Percentiles rank a stretch among this genome's conserved stretches.
These are phyloP conservation scores for Argyrosomus japonicus DNA, from an alignment of 2,113 vertebrate genomes.

Conservation along the genomic window DNA sequence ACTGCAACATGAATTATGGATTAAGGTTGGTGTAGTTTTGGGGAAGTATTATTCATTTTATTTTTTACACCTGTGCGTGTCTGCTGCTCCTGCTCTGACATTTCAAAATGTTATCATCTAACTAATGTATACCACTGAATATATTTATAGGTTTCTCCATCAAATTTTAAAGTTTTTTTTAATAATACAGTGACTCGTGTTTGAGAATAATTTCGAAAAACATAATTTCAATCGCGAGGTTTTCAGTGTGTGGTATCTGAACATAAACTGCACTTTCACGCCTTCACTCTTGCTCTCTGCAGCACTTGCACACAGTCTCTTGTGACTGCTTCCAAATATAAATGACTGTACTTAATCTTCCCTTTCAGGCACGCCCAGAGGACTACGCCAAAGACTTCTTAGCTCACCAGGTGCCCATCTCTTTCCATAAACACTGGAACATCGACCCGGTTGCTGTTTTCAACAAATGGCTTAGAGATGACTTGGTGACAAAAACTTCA, in stretches of 20 bases:
- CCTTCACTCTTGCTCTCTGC: slow-evolving; percentile 14
- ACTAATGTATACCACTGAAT: neutral
- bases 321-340: slow-evolving; percentile 49
- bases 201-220: neutral
- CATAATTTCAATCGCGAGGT: neutral
- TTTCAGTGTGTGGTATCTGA: neutral
- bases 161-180: neutral
- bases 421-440: slow-evolving; percentile 99
- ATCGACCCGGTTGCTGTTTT: slow-evolving; percentile 93
- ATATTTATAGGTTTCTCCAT: neutral
- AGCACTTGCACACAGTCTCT: neutral
- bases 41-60: neutral
- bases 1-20: neutral
- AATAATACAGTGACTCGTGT: neutral
- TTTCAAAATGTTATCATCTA: too few relatives aligned
- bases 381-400: slow-evolving; percentile 93
- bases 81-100: too few relatives aligned
- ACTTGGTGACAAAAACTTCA: slow-evolving; percentile 48
- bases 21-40: neutral
- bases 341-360: slow-evolving; percentile 64
- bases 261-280: neutral
- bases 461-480: slow-evolving; percentile 89
- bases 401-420: slow-evolving; percentile 95
- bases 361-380: slow-evolving; percentile 91
- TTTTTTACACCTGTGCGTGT: neutral